phyloP scores from a whole-genome alignment of 35 echinoderm and acorn worm species.

The Ophiothrix spiculata region DNA sequence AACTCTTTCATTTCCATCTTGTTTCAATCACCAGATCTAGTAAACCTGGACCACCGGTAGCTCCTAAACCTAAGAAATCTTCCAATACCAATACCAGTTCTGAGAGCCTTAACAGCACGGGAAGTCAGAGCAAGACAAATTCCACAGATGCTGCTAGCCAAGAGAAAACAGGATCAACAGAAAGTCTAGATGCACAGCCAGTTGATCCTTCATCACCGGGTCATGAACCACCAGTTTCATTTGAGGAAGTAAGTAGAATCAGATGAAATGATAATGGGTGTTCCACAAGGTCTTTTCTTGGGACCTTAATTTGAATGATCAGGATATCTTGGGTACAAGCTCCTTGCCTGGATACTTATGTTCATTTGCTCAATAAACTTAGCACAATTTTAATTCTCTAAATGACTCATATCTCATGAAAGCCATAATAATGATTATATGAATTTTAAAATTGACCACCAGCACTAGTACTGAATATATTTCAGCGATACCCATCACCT shows the following conservation, averaged over 20 bases:
- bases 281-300: background rate
- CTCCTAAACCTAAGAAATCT: slow-evolving; percentile 1
- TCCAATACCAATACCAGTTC: background rate
- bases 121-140: background rate
- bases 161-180: background rate
- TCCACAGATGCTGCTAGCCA: background rate
- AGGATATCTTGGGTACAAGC: background rate
- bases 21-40: too few relatives aligned
- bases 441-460: background rate
- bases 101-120: background rate
- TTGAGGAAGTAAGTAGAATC: background rate
- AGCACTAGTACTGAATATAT: background rate
- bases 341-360: background rate
- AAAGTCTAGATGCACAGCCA: background rate
- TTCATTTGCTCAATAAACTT: background rate
- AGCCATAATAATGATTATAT: background rate
- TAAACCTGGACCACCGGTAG: background rate
- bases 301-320: background rate
- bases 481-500: too few relatives aligned
- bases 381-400: background rate
- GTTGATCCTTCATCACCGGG: background rate
- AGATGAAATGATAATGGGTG: background rate
- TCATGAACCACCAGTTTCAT: background rate
- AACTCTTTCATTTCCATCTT: too few relatives aligned
- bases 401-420: background rate